Evolutionary conservation across 2,113 vertebrate species (phyloP).

Genomic region (Fulmarus glacialis): DNA sequence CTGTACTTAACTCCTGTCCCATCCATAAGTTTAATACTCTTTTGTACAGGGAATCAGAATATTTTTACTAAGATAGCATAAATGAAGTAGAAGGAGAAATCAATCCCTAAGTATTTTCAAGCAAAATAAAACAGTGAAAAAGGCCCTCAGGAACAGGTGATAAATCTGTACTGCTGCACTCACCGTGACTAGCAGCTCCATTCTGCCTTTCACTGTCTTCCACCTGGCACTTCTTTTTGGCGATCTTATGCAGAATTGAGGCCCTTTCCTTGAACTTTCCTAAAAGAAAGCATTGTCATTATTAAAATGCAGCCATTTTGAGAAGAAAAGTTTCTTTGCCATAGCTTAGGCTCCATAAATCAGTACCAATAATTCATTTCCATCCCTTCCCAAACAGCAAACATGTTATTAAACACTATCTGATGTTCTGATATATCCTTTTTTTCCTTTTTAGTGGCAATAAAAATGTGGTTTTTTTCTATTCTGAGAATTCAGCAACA

Average conservation of each 20-base stretch:
- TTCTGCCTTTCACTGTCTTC: constrained; percentile 93
- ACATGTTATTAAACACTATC: background rate
- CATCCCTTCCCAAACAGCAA: background rate
- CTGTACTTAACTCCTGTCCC: background rate
- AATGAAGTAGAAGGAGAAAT: background rate
- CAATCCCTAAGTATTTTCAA: background rate
- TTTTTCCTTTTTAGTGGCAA: background rate
- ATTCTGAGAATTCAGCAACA: background rate
- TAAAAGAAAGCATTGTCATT: constrained; percentile 66
- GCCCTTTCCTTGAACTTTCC: constrained; percentile 97
- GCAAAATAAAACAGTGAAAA: background rate
- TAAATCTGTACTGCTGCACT: constrained; percentile 14
- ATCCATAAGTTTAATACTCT: background rate
- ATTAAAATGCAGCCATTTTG: background rate
- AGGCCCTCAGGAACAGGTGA: background rate
- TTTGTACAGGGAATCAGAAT: background rate
- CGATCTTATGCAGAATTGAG: constrained; percentile 97
- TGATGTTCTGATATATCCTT: background rate
- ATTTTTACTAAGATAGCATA: background rate
- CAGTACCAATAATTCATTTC: background rate
- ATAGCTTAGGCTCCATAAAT: background rate
- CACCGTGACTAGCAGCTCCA: constrained; percentile 88
- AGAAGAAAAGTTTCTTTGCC: background rate
- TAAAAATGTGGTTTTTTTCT: background rate
- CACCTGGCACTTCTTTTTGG: constrained; percentile 97